These are phyloP conservation scores for Pogonophryne albipinna DNA, from an alignment of 2,797 vertebrate genomes.

Conservation along the genomic window DNA sequence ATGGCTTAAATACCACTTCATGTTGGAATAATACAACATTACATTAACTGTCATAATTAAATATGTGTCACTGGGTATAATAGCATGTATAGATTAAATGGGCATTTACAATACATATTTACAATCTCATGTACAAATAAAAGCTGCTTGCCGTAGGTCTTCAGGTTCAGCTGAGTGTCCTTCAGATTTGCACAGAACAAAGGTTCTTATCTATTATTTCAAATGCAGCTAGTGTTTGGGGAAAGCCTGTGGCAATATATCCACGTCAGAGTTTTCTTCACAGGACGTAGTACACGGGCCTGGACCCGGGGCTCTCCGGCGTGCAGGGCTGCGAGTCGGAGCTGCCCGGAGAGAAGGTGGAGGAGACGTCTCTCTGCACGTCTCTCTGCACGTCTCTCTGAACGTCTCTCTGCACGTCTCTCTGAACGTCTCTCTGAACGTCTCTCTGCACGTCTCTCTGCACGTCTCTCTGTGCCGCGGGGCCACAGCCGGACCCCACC, in stretches of 20 bases:
- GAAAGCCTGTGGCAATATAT: constrained; percentile 21
- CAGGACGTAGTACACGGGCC: constrained; percentile 95
- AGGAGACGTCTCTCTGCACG: constrained; percentile 69
- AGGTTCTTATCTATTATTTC: constrained; percentile 40
- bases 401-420: constrained; percentile 76
- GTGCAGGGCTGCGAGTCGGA: constrained; percentile 90
- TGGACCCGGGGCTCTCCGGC: constrained; percentile 86
- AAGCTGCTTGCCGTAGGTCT: constrained; percentile 46
- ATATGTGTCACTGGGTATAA: constrained; percentile 80
- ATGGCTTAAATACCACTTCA: constrained; percentile 79
- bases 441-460: constrained; percentile 64
- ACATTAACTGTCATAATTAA: constrained; percentile 73
- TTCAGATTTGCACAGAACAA: constrained; percentile 23
- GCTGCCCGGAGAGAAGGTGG: constrained; percentile 86
- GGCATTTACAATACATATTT: constrained; percentile 88
- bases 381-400: no score
- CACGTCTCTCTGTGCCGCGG: constrained; percentile 78
- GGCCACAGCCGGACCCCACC: constrained; percentile 79
- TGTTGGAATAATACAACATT: constrained; percentile 70
- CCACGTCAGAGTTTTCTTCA: constrained; percentile 75
- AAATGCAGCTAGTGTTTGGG: constrained; percentile 40
- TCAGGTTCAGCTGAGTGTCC: constrained; percentile 20
- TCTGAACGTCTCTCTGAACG: constrained; percentile 76
- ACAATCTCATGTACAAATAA: constrained; percentile 85
- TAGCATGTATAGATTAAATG: constrained; percentile 78